Base-by-base conservation (phyloP, 2,888 invertebrate species). In the Acanthosoma haemorrhoidale region DNA sequence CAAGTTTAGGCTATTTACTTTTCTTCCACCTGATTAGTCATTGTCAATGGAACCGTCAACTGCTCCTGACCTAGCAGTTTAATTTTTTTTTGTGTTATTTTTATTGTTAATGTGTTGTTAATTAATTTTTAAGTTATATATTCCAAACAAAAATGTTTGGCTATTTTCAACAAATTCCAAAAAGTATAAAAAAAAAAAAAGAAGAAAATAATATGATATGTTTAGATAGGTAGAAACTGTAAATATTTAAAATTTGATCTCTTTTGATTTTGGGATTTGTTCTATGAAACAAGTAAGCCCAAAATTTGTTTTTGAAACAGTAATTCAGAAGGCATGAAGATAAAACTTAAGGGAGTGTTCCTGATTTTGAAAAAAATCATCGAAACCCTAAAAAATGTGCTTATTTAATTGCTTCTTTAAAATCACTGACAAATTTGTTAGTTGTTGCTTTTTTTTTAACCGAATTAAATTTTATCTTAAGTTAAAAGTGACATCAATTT, bases 1-100 rank as follows among this genome's bases (percentile, higher is more conserved):
- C 77, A 91, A 91, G 78, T 96, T 91, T 83, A 89, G 92, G 78
- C 84, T 96, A 8, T 93, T 93, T 82, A 92, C 91, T 78, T 91
- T 92, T 79, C 82, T 95, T 76, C 93, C 94, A 51, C 92, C 93
- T 3, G 92, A 91, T 80, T 91, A 89, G 85, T 25, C 18, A 51
- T 51, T 29, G 21, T n/a, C 21, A 3, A 29, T 6, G 4, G 5
- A 18, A 51, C 13, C 51, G 5, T 25, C 0, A 25, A n/a, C n/a
- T 25, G 51, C 51, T 25, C n/a, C 51, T 25, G 21, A 25, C 25
- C 6, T 25, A 51, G 51, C 29, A 25, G 51, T 25, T 25, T 13
- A 51, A n/a, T n/a, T n/a, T n/a, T n/a, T n/a, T 21, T 13, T 25
- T 18, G 18, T 29, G 51, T 51, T 32, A 32, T 32, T 32, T 32